Base-by-base conservation (phyloP, 92 coral and sea anemone species). In the Actinernus sp. region DNA sequence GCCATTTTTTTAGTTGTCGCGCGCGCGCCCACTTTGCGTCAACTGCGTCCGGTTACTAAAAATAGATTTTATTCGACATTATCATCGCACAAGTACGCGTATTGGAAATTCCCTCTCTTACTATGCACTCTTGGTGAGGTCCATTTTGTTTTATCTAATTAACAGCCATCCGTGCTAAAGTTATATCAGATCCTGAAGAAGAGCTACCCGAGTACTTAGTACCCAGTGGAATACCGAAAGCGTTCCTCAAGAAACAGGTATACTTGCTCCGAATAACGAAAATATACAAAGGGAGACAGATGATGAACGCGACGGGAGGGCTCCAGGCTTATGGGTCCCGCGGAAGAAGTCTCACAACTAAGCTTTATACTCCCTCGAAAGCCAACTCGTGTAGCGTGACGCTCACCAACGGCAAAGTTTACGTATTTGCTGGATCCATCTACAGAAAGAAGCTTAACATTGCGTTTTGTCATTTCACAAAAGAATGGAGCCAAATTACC, bases 211-310 rank as follows among this genome's bases (percentile, higher is more conserved):
- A 84, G 31, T 45, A 88, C 30, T 62, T 77, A 13, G 7, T 39
- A 2, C 72, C 84, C 6, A 55, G 75, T 12, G 54, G 72, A 58
- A 70, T 85, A n/a, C 88, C 88, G 1, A 45, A 27, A 18, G 53
- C 61, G 40, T 85, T 85, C 61, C 70, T 91, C 26, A 88, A 86
- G 49, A 61, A 91, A 31, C 93, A 83, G 39, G 93, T 92, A 9
- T 95, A 95, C 71, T 76, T 88, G 7, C 51, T 95, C 28, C 90
- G 96, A 27, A 83, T 95, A 17, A 83, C 91, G 25, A 95, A 95
- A 62, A 81, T 92, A 8, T 95, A 87, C 81, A 95, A 95, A 76
- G 99, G 99, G 22, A 61, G 51, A 7, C 6, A 34, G 26, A 70
- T 70, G 16, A 69, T 81, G 24, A 84, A 53, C 7, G 49, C 55